Evolutionary conservation across 1,140 invertebrate species (phyloP).

Genomic region (Yoshiicerus persimilis): DNA sequence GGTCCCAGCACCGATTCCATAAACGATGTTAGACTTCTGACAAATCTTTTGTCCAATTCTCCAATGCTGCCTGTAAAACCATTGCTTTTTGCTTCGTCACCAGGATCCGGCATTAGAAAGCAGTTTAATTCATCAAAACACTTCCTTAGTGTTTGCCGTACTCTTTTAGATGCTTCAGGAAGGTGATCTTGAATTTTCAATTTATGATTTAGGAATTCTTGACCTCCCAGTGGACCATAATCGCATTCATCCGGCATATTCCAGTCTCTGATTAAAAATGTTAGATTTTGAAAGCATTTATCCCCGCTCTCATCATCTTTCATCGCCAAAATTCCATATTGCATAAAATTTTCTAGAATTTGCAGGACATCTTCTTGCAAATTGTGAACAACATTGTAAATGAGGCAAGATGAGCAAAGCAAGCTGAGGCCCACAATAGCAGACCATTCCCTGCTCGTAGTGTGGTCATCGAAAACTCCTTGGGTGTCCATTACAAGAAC

Average conservation of each 20-base stretch:
- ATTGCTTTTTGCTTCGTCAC: background rate
- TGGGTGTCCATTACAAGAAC: slow-evolving; percentile 70
- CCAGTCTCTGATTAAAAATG: slow-evolving; percentile 44
- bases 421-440: slow-evolving; percentile 64
- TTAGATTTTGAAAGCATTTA: slow-evolving; percentile 37
- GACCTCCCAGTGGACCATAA: slow-evolving; percentile 35
- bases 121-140: slow-evolving; percentile 35
- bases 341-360: slow-evolving; percentile 9
- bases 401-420: slow-evolving; percentile 57
- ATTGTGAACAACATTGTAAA: slow-evolving; percentile 61
- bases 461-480: slow-evolving; percentile 66
- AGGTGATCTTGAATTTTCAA: slow-evolving; percentile 15
- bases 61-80: background rate
- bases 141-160: background rate
- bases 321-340: slow-evolving; percentile 21
- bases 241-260: slow-evolving; percentile 30
- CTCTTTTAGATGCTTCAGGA: background rate
- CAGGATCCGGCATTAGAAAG: slow-evolving; percentile 35
- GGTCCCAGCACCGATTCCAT: background rate
- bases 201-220: slow-evolving; percentile 27
- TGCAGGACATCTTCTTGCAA: slow-evolving; percentile 61
- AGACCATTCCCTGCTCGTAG: slow-evolving; percentile 66
- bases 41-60: background rate
- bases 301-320: background rate
- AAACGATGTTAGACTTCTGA: background rate